Evolutionary conservation across 1,140 invertebrate species (phyloP), one percentile per base, ranked within the genome.

Genomic region (Philopotamus ludificatus): DNA sequence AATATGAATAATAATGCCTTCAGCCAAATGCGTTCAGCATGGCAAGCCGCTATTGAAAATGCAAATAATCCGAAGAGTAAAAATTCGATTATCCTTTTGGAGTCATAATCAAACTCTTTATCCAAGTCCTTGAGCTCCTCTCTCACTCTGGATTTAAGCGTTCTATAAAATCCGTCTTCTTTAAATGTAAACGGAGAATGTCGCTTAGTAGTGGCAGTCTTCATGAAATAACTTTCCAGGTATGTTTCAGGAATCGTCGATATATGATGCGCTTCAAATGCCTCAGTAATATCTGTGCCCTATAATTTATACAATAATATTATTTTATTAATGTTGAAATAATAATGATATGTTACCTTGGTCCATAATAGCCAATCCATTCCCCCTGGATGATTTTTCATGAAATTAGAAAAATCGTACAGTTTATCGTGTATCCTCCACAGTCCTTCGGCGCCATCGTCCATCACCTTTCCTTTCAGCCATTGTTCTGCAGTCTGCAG

Each of bases 391-490:
- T 94, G 92, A 16, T 72, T 81, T 0, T 82, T 66, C 0, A 87
- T 74, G 71, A 91, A 94, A 15, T 80, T 76, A 3, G 76, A 80
- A 10, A 94, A 78, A 74, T 94, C 87, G 72, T 94, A 94, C 0
- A 94, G 79, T 45, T 81, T 80, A 75, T 93, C 83, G 67, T 86
- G 82, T 10, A 94, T 82, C 59, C 92, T 79, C 92, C 92, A 94
- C 0, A 92, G 76, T 4, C 84, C 85, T 74, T 90, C 89, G 0
- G 90, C 88, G 10, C 85, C 86, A 72, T 93, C 90, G 67, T 89
- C 85, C 28, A 78, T 71, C 42, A 80, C 79, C 73, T 90, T 90
- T 1, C 84, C 85, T 39, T 81, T 78, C 12, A 93, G 70, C 88
- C 88, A 87, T 72, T 78, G 73, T 21, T 77, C 66, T 2, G 78